These are phyloP conservation scores for Kradibia gibbosae DNA, from an alignment of 1,140 invertebrate genomes.

Conservation along the genomic window DNA sequence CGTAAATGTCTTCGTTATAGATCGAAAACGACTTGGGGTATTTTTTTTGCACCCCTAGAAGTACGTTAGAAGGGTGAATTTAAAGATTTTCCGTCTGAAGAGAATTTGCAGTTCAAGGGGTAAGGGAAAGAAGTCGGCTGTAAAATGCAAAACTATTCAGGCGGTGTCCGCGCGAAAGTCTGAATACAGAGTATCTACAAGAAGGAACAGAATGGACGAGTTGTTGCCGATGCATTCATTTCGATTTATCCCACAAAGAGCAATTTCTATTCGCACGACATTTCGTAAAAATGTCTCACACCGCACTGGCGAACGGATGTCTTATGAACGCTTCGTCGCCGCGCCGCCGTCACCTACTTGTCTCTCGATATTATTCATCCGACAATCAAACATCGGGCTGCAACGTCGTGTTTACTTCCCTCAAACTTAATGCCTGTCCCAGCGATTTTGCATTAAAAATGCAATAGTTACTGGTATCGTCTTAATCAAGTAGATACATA, in stretches of 20 bases:
- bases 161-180: slow-evolving; percentile 39
- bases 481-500: too few relatives aligned
- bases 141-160: slow-evolving; percentile 48
- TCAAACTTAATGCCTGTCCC: neutral
- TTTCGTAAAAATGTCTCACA: slow-evolving; percentile 63
- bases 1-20: slow-evolving; percentile 39
- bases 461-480: too few relatives aligned
- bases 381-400: neutral
- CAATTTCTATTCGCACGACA: slow-evolving; percentile 70
- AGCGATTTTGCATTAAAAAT: too few relatives aligned
- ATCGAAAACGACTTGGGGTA: neutral
- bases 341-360: neutral
- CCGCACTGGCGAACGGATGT: slow-evolving; percentile 4
- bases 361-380: slow-evolving; percentile 21
- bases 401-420: neutral
- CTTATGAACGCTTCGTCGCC: neutral
- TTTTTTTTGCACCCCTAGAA: neutral
- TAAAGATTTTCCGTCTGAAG: slow-evolving; percentile 49
- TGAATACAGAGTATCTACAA: slow-evolving; percentile 43
- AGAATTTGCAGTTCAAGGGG: neutral
- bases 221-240: slow-evolving; percentile 52
- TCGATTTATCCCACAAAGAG: slow-evolving; percentile 58
- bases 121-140: slow-evolving; percentile 43
- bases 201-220: neutral
- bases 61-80: slow-evolving; percentile 37